Base-by-base conservation (phyloP, 1,140 invertebrate genomes). In the Metaphire vulgaris region DNA sequence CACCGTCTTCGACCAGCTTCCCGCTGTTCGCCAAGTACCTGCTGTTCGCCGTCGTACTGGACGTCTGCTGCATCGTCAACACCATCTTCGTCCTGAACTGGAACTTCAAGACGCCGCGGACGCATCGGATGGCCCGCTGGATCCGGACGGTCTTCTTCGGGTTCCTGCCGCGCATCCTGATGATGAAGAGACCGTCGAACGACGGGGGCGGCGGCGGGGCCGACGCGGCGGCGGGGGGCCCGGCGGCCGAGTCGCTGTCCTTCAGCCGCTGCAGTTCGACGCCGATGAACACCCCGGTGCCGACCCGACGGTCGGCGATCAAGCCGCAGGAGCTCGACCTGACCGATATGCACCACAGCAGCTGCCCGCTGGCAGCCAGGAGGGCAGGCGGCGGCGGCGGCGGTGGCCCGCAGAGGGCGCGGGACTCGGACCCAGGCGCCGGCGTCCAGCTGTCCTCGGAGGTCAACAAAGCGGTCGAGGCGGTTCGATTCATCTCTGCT, bases 61-160 rank as follows among this genome's bases (percentile, higher is more conserved):
- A 98, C 86, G 97, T 96, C n/a, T 93, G 97, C 79, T 96, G 93
- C 89, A 97, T 98, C 87, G 88, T 98, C 76, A 94, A 97, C 2
- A 98, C 96, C 0, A 95, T 98, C 41, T 92, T 98, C 82, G 97
- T 98, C 81, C 97, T 98, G 83, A 98, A 98, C 84, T 97, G 95
- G 93, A 98, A 98, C 84, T 98, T 98, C 88, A 89, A 95, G 83
- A 95, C 95, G 21, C 95, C 95, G 1, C 87, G 89, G 34, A 91
- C 90, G 16, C 90, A 91, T 80, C 85, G 92, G 82, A 98, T 98
- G 96, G 95, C 96, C 2, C 91, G 93, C 80, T 95, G 95, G 92
- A 96, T 98, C 79, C 89, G 94, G 33, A 91, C 92, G 72, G 91
- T 96, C 41, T 98, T 98, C 87, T 89, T 98, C n/a, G 93, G 96